These are phyloP conservation scores for Gadopsis marmoratus DNA, from an alignment of 2,797 vertebrate species.

Conservation along the genomic window DNA sequence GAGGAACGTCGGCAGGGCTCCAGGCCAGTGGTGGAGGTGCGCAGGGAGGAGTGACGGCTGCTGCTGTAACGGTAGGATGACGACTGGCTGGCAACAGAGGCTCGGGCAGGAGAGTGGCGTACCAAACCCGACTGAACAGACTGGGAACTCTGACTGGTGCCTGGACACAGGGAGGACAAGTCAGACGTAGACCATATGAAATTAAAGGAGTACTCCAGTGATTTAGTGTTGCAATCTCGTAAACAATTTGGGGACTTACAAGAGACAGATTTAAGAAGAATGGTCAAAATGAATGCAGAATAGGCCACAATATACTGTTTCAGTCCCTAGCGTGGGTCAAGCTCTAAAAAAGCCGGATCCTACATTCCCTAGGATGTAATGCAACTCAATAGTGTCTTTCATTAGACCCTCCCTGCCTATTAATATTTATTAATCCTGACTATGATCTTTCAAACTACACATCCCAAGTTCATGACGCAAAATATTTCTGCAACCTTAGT, in stretches of 20 bases:
- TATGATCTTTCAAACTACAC: too few relatives aligned
- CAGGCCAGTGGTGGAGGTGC: conserved; percentile 93
- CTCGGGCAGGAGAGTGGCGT: conserved; percentile 95
- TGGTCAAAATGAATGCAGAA: background rate
- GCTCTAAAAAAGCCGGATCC: background rate
- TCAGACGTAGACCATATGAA: background rate
- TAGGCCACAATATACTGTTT: background rate
- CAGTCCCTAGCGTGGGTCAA: background rate
- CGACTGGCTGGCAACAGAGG: conserved; percentile 95
- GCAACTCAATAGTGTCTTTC: background rate
- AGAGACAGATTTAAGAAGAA: background rate
- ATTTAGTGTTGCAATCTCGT: background rate
- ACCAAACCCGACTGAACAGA: conserved; percentile 94
- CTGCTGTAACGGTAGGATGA: conserved; percentile 96
- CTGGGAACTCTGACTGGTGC: conserved; percentile 96
- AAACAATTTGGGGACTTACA: background rate
- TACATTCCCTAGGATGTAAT: background rate
- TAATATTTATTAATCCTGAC: too few relatives aligned
- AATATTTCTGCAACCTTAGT: too few relatives aligned
- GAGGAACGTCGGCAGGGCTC: conserved; percentile 96
- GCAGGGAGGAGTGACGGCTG: conserved; percentile 95
- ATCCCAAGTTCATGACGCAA: too few relatives aligned
- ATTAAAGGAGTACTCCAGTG: background rate
- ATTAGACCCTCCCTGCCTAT: too few relatives aligned
- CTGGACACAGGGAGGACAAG: conserved; percentile 71